Conservation (phyloP, 2,888 invertebrate species). For the Gerosis bhagava region DNA sequence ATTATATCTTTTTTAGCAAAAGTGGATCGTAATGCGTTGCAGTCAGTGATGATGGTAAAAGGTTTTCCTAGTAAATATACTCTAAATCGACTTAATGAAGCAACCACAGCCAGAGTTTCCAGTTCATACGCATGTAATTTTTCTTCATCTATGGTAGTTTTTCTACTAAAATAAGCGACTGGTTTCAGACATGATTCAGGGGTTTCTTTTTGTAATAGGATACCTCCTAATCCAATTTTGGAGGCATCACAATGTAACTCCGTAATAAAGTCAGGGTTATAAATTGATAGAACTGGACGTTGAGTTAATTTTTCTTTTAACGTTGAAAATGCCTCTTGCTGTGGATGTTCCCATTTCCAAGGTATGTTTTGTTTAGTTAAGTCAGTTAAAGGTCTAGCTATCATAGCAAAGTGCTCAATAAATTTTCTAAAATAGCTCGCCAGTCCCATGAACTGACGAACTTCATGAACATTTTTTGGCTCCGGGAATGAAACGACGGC, state of each 20-base stretch:
- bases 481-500: background rate
- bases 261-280: background rate
- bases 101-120: constrained; percentile 43
- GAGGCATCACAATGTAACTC: constrained; percentile 3
- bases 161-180: constrained; percentile 41
- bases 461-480: constrained; percentile 33
- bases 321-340: background rate
- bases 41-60: constrained; percentile 3
- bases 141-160: constrained; percentile 36
- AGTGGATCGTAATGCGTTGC: constrained; percentile 1
- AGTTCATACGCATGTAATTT: constrained; percentile 47
- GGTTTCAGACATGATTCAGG: constrained; percentile 30
- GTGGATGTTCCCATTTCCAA: constrained; percentile 28
- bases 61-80: constrained; percentile 24
- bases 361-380: constrained; percentile 35
- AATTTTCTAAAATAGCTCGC: constrained; percentile 41
- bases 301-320: constrained; percentile 6
- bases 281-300: constrained; percentile 1
- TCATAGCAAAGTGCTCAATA: constrained; percentile 37
- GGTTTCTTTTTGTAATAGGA: constrained; percentile 31
- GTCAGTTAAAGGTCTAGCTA: constrained; percentile 37
- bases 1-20: constrained; percentile 1
- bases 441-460: constrained; percentile 39
- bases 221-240: constrained; percentile 1
- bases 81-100: constrained; percentile 35